Base-by-base conservation (phyloP, 2,888 invertebrate species). In the Netelia virgata region DNA sequence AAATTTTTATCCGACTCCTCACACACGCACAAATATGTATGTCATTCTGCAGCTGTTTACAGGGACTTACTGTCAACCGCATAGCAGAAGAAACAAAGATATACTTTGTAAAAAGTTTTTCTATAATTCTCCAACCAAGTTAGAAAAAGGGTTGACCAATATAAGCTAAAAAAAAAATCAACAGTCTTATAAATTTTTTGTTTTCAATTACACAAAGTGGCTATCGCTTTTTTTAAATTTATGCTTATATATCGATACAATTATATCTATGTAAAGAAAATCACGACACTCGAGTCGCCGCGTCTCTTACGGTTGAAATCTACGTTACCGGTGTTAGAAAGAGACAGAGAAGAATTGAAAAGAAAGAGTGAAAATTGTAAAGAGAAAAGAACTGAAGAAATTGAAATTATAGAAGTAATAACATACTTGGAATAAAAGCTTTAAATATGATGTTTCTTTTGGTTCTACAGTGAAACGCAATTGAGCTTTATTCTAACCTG, bases 401-500 rank as follows among this genome's bases (percentile, higher is more conserved):
- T 2, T 69, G 20, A 53, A 50, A 14, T n/a, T 66, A 9, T 66
- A 66, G n/a, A 14, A 47, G 47, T 1, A 47, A 66, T 14, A 68
- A 68, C 23, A 50, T 14, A n/a, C 73, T n/a, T 61, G 57, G 57
- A 36, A 59, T 66, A 68, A 57, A 14, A 57, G 20, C 68, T 66
- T 66, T 57, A 57, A 76, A 76, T 76, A n/a, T n/a, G 66, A 68
- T 76, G 76, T 57, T 76, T 66, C 76, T 68, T 43, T 76, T 72
- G 11, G 1, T 64, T 64, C 36, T 70, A 20, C 75, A 66, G 28
- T 68, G 74, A 75, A 75, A 76, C 76, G 10, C 66, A 73, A n/a
- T 50, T 57, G 55, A 55, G 76, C 3, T 66, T 76, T 76, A 76
- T 76, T 76, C 57, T 41, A 61, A 28, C 59, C 55, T 63, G 16